Evolutionary conservation across 2,113 vertebrate genomes (phyloP).

Genomic region (Brachyhypopomus occidentalis): DNA sequence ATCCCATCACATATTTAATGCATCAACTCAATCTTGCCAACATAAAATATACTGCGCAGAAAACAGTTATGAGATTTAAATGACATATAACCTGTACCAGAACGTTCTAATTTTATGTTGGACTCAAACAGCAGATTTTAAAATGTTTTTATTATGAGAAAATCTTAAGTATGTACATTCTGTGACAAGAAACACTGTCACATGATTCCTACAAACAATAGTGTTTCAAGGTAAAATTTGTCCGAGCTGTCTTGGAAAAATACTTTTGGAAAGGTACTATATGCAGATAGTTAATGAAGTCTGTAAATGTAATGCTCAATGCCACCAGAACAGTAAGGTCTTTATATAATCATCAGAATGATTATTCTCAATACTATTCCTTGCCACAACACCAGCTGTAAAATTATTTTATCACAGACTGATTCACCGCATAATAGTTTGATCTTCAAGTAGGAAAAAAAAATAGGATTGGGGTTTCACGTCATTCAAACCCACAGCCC

Average conservation of each 20-base stretch:
- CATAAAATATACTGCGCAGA: too few species aligned
- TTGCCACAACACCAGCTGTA: constrained; percentile 2
- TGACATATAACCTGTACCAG: too few species aligned
- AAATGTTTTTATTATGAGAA: constrained; percentile 40
- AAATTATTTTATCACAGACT: constrained; percentile 4
- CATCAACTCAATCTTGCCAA: too few species aligned
- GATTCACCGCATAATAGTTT: constrained; percentile 30
- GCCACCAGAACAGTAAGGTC: constrained; percentile 11
- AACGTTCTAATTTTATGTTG: too few species aligned
- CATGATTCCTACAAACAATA: constrained; percentile 44
- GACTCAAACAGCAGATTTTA: background rate
- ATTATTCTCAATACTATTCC: background rate
- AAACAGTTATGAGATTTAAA: too few species aligned
- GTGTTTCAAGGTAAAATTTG: constrained; percentile 49
- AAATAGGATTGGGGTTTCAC: background rate
- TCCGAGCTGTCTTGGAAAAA: constrained; percentile 37
- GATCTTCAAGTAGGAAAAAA: constrained; percentile 31
- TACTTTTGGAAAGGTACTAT: constrained; percentile 29
- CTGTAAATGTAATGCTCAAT: constrained; percentile 26
- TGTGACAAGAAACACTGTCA: constrained; percentile 46
- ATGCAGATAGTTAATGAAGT: background rate
- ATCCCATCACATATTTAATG: background rate
- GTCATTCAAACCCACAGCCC: constrained; percentile 10
- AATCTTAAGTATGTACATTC: constrained; percentile 38
- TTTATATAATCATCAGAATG: background rate